Percentiles rank a stretch among this genome's conserved stretches.
These are phyloP conservation scores for Thamnophis sirtalis DNA, from an alignment of 2,113 vertebrate species.

Conservation along the genomic window DNA sequence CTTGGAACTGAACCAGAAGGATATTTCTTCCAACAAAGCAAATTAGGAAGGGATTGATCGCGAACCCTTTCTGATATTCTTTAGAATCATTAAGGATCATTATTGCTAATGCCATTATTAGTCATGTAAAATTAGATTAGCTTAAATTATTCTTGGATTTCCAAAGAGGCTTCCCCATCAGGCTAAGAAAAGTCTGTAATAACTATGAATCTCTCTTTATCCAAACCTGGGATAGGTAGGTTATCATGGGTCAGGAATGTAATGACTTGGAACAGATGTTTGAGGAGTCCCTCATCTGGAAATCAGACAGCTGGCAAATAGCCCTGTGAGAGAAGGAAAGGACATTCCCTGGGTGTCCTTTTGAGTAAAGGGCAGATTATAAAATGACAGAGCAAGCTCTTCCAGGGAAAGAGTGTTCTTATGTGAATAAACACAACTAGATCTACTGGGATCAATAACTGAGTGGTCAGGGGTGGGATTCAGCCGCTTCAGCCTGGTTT, in stretches of 20 bases:
- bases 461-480: too few species aligned
- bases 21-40: background rate
- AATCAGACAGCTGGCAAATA: background rate
- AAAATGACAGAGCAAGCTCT: background rate
- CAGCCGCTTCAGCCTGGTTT: too few species aligned
- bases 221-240: background rate
- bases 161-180: background rate
- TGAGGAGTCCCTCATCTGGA: conserved; percentile 14
- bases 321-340: background rate
- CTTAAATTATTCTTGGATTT: background rate
- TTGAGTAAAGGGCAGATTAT: background rate
- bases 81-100: background rate
- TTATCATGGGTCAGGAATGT: background rate
- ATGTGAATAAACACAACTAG: background rate
- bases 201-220: background rate
- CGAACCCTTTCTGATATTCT: background rate
- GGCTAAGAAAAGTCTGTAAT: background rate
- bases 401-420: background rate
- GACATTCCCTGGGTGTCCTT: background rate
- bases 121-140: background rate
- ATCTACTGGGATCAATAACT: background rate
- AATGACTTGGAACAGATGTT: conserved; percentile 4
- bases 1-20: too few species aligned
- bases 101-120: background rate
- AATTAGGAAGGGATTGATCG: background rate